Evolutionary conservation across 2,113 vertebrate species (phyloP).

Genomic region (Felis catus): F.catus_Fca126_mat1.0 CM031417.1:139406001-139406500

Average conservation of each 20-base stretch:
- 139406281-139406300: neutral
- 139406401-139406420: neutral
- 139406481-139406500: neutral
- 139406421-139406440: accelerated
- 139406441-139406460: neutral
- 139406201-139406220: neutral
- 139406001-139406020: neutral
- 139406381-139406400: neutral
- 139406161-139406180: neutral
- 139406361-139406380: neutral
- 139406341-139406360: no score
- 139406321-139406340: neutral
- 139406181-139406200: neutral
- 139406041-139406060: neutral
- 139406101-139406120: neutral
- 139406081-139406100: neutral
- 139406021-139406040: neutral
- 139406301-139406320: neutral
- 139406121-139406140: neutral
- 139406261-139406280: neutral
- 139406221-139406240: no score
- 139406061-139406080: neutral
- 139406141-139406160: neutral
- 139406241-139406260: neutral
- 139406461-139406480: no score